Evolutionary conservation across 1,140 invertebrate genomes (phyloP).

Genomic region (Dendrolimus punctatus): DNA sequence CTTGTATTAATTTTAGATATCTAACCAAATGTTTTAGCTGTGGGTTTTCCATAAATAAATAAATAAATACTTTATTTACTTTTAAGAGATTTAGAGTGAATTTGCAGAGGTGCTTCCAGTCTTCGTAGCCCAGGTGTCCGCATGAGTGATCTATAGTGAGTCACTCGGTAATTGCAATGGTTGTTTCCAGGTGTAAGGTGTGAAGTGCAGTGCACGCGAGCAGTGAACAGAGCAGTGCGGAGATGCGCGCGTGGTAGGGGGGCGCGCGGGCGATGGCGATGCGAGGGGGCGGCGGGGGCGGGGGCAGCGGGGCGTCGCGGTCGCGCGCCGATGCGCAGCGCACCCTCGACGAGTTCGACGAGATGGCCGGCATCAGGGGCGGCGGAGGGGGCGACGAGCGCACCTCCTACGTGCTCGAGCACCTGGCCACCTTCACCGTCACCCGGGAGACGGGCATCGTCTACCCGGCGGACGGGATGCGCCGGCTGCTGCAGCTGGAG

Average conservation of each 20-base stretch:
- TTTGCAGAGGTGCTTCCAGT: too few species aligned
- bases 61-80: too few species aligned
- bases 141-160: too few species aligned
- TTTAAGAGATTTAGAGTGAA: too few species aligned
- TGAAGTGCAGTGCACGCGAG: not conserved
- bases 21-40: too few species aligned
- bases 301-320: conserved; percentile 18
- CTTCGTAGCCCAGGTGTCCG: too few species aligned
- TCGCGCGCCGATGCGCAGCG: conserved; percentile 27
- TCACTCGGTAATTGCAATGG: not conserved
- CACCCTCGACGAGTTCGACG: conserved; percentile 57
- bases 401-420: conserved; percentile 92
- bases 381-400: conserved; percentile 70
- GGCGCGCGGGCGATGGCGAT: conserved; percentile 18
- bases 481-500: conserved; percentile 94
- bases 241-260: conserved; percentile 4
- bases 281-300: conserved; percentile 15
- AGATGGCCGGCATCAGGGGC: conserved; percentile 48
- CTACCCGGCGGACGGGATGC: conserved; percentile 95
- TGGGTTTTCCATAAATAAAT: too few species aligned
- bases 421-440: conserved; percentile 98
- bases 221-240: not conserved
- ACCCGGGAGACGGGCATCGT: conserved; percentile 90
- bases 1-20: too few species aligned
- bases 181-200: not conserved